Evolutionary conservation across 1,140 invertebrate species (phyloP), one percentile per base, ranked within the genome.

Genomic region (Neodiprion lecontei): DNA sequence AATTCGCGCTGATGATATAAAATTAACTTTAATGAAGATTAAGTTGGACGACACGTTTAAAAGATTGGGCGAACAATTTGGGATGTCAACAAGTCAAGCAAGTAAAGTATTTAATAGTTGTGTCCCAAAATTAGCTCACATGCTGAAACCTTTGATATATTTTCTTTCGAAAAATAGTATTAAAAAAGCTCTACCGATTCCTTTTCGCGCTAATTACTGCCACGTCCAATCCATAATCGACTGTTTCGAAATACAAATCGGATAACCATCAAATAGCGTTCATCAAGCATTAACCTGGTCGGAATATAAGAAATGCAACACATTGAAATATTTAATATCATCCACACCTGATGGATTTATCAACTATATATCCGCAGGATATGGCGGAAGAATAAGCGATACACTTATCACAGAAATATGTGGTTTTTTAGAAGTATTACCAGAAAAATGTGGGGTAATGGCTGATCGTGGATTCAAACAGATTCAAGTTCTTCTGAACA

Each of bases 261-360:
- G 82, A 72, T 83, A 86, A 74, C 84, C 84, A 50, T 72, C 70
- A 11, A 70, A 85, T 79, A 76, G 80, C 40, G 67, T 81, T 17
- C 21, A 77, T n/a, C 85, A 87, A 76, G 73, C 83, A 11, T 69
- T 85, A 61, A 87, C 82, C 1, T 87, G 85, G 82, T 86, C 84
- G 69, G 80, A 86, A 23, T 86, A 87, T 70, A 87, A 87, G 79
- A 83, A 83, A 48, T 78, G 76, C 53, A 87, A 89, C 74, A 86
- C 83, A 47, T 74, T 83, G 9, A 87, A 88, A 78, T 88, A 87
- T 80, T 81, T 87, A 65, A 80, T 89, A 72, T 82, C 81, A 1
- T 80, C 76, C 70, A 88, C 86, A 28, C 84, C 86, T 17, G 82
- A 89, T 81, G 86, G 87, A 7, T 77, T 86, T 3, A 79, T 88